Evolutionary conservation across 2,888 invertebrate genomes (phyloP), one percentile per base, ranked within the genome.

Genomic region (Hetaerina titia): DNA sequence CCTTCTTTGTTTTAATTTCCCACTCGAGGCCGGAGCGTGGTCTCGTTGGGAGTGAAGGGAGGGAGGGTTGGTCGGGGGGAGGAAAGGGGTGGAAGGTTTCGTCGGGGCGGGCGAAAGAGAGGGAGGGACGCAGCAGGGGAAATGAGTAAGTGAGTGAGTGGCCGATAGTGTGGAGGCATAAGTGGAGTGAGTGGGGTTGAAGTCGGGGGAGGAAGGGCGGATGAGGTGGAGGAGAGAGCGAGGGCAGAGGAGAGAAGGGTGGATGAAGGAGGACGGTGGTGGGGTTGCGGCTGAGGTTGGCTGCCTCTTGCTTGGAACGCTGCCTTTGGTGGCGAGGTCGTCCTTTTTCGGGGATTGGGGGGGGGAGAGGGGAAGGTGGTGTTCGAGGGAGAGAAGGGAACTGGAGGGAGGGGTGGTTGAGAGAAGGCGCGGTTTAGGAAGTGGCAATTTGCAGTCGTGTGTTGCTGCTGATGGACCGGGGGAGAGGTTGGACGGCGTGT

Each of bases 1-100:
- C 92, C 45, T 69, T 69, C 92, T 92, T 92, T 92, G 92, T 92
- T 92, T 92, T 69, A 92, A 92, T 92, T 92, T 74, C 74, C 64
- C 90, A 64, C 90, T 90, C 90, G 90, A 90, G 90, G n/a, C 81
- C 25, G 31, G 90, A 74, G 92, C 64, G 92, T 13, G 92, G 57
- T 45, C 45, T 4, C 45, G 45, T 45, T n/a, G 17, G 22, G 89
- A 89, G 89, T 89, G 89, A n/a, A 89, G 89, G 56, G 87, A 56
- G 89, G 57, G 89, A 56, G 69, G n/a, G 69, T n/a, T 57, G 56
- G 56, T n/a, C 19, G 89, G 56, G 88, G 88, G 88, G 56, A n/a
- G 13, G 9, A 45, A 45, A 19, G 88, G 88, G 69, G 56, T 45
- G 88, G 45, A 22, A 22, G 25, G 25, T 25, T 45, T 9, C 8